Percentiles rank a stretch among this genome's conserved stretches.
These are phyloP conservation scores for Callyntrura guangdongensis DNA, from an alignment of 2,888 invertebrate species.

Conservation along the genomic window DNA sequence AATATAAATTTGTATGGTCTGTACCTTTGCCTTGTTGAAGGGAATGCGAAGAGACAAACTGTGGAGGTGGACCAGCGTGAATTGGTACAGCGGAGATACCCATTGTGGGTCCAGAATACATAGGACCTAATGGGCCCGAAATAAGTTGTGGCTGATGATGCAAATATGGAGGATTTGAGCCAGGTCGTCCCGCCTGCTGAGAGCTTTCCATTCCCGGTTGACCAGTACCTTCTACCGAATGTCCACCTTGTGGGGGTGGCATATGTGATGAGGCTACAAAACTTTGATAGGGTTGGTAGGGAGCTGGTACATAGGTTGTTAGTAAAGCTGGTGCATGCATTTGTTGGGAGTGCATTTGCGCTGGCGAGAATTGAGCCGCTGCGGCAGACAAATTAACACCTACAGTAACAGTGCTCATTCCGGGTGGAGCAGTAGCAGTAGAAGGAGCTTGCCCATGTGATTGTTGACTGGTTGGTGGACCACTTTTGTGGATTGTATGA, in stretches of 20 bases:
- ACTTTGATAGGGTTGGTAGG: slow-evolving; percentile 63
- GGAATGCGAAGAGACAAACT: slow-evolving; percentile 23
- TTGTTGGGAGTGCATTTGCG: slow-evolving; percentile 62
- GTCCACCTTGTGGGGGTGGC: neutral
- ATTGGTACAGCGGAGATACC: slow-evolving; percentile 43
- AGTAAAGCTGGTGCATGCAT: slow-evolving; percentile 63
- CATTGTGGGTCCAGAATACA: slow-evolving; percentile 62
- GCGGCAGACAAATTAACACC: slow-evolving; percentile 69
- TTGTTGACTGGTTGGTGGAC: slow-evolving; percentile 17
- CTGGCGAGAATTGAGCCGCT: slow-evolving; percentile 61
- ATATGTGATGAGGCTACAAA: slow-evolving; percentile 53
- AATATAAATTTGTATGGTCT: no score
- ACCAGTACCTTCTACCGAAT: slow-evolving; percentile 7
- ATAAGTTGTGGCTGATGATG: slow-evolving; percentile 73
- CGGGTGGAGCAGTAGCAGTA: neutral
- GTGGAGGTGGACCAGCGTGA: slow-evolving; percentile 40
- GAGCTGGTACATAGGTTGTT: slow-evolving; percentile 68
- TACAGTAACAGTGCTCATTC: slow-evolving; percentile 67
- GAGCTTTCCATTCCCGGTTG: slow-evolving; percentile 23
- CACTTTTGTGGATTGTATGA: slow-evolving; percentile 85
- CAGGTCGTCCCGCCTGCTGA: slow-evolving; percentile 9
- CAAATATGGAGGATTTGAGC: slow-evolving; percentile 47
- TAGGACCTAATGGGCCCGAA: slow-evolving; percentile 61
- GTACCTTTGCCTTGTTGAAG: slow-evolving; percentile 32
- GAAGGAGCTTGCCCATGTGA: neutral